Evolutionary conservation across 2,113 vertebrate species (phyloP), one percentile per base, ranked within the genome.

Genomic region (Damaliscus lunatus): DNA sequence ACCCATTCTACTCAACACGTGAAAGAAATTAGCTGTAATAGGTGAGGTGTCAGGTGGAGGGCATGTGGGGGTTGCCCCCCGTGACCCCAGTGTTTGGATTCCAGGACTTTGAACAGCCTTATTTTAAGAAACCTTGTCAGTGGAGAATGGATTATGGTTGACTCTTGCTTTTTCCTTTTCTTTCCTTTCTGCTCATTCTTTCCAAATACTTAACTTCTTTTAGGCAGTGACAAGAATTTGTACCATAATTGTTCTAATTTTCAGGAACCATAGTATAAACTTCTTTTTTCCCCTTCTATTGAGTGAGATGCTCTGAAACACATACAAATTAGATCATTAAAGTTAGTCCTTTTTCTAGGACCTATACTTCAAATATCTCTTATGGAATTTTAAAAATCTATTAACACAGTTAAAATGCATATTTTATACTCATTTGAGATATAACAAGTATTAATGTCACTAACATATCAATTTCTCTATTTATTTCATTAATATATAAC

Each of bases 11-110:
- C 40, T 52, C 52, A 11, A 55, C 96, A 87, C 16, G 1, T 31
- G 89, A 88, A 57, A 86, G 88, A 91, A 94, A 97, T 96, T 43
- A 98, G 91, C 92, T 52, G 29, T 33, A 23, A 25, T 2, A 14
- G 36, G 46, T 2, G 0, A 27, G 67, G 88, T 11, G 0, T 43
- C 64, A 55, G 94, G 91, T 50, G 33, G 53, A 90, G 33, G 86
- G 16, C 4, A 33, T 78, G 46, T 48, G 94, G 25, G 40, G 3
- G 16, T 1, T 4, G 40, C 36, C 89, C 48, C 48, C 71, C 0
- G 3, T 36, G 92, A 55, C 95, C 88, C 19, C 12, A 29, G 86
- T 6, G 74, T 77, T 84, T 55, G 81, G 74, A 82, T 96, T 85
- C 95, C 21, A 40, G 52, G 43, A 60, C 96, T 85, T 92, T 82